Base-by-base conservation (phyloP, 2,797 vertebrate species). In the Cetoscarus ocellatus region DNA sequence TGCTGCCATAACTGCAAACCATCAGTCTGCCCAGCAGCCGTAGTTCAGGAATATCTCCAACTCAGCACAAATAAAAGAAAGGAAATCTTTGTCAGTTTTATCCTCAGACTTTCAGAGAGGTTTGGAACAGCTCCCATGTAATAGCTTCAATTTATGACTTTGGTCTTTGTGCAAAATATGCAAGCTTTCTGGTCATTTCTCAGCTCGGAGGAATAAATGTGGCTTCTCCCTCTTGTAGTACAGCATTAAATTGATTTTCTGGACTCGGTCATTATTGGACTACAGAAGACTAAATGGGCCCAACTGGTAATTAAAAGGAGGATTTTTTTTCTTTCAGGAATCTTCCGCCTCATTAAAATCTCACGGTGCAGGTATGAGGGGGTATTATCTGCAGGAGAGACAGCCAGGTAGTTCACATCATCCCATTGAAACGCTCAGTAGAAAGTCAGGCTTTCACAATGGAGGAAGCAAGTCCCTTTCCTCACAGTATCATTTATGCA, bases 281-380 rank as follows among this genome's bases (percentile, higher is more conserved):
- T 70, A 73, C 79, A 83, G 71, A 77, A 56, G 54, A 88, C 82
- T 59, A 88, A 91, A 89, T 66, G 61, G 75, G 73, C 53, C 60
- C 76, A 70, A 70, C 55, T 58, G 58, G 82, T 91, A 91, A 93
- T 91, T 93, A 91, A 88, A 92, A 88, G 68, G 72, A 56, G 43
- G 72, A 84, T 74, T 74, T 64, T 68, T 27, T 60, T 59, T 66
- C 38, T 71, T 38, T 62, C 57, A 75, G 71, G 60, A 71, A 65
- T 65, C 61, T 57, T 85, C 58, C 67, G 67, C 73, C 75, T 88
- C 80, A 75, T 90, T 80, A 84, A 83, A 86, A 80, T 56, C 67
- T 76, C 66, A 48, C 54, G 60, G 49, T 40, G 71, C 60, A 81
- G 57, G 76, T 84, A 70, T 68, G 38, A 47, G 2, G 8, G 50